Base-by-base conservation (phyloP, 1,140 invertebrate species). In the Leptestheria dahalacensis region DNA sequence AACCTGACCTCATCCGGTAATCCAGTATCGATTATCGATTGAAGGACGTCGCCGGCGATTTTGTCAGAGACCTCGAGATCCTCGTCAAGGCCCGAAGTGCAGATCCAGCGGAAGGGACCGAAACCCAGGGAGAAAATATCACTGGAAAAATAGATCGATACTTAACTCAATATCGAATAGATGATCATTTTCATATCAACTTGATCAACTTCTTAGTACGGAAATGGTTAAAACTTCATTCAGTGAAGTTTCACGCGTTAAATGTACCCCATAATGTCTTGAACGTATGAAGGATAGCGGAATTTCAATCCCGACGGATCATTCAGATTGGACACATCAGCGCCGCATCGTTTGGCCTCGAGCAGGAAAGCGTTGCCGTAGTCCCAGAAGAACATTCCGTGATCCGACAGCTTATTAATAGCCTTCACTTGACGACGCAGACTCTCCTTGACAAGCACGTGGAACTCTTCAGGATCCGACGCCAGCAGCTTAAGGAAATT, bases 101-200 rank as follows among this genome's bases (percentile, higher is more conserved):
- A 84, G 10, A 84, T 76, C 82, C 82, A 84, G 33, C 82, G 79
- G 67, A 84, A 84, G 2, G 82, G 82, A n/a, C 82, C 82, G 68
- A 85, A 85, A 15, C 82, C 82, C 41, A 84, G 66, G 1, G 82
- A 82, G 68, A 84, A 84, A 55, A 84, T 81, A 64, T 84, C 80
- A 4, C 76, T 79, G 63, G n/a, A 67, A 68, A 65, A 64, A 60
- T 52, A 64, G 61, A 61, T 48, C 33, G 11, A 47, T 41, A 56
- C 12, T n/a, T 15, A 48, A 48, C 20, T 26, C 24, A 47, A 21
- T 20, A 23, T 20, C 20, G 29, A 18, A 20, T 50, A 10, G 51
- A 64, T 50, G n/a, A 65, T 23, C 28, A 55, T 28, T 15, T 59
- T 20, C n/a, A 11, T 48, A 60, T 26, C 1, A 62, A 54, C 50